Percentiles rank a stretch among this genome's conserved stretches.
Evolutionary conservation across 2,888 invertebrate species (phyloP).

Genomic region (Leptopilina syphax): DNA sequence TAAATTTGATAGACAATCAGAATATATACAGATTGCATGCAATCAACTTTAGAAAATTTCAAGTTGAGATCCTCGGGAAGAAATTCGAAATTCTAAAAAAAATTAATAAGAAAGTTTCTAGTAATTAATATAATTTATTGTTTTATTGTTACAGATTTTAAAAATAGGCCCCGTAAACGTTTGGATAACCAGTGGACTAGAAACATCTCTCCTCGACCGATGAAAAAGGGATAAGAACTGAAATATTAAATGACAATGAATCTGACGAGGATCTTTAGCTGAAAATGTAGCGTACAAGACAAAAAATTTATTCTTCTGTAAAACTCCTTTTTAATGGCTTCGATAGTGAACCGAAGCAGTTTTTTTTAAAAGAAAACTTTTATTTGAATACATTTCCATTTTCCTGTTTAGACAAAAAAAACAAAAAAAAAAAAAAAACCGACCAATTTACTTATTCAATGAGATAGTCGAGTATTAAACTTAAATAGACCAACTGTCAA

Average conservation of each 20-base stretch:
- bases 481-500: too few relatives aligned
- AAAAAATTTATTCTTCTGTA: background rate
- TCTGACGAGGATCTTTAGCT: background rate
- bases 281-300: slow-evolving; percentile 6
- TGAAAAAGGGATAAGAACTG: background rate
- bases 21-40: background rate
- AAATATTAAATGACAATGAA: background rate
- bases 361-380: background rate
- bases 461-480: too few relatives aligned
- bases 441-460: slow-evolving; percentile 29
- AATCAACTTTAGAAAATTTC: background rate
- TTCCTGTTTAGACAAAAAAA: background rate
- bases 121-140: background rate
- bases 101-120: background rate
- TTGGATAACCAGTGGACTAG: background rate
- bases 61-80: background rate
- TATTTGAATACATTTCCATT: slow-evolving; percentile 4
- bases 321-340: slow-evolving; percentile 10
- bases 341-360: background rate
- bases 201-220: background rate
- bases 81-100: background rate
- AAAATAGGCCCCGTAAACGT: background rate
- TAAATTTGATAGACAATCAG: slow-evolving; percentile 8
- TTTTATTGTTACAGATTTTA: slow-evolving; percentile 8
- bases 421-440: background rate